phyloP scores from a whole-genome alignment of 2,797 vertebrate genomes.

The Tarsius wallacei region DNA sequence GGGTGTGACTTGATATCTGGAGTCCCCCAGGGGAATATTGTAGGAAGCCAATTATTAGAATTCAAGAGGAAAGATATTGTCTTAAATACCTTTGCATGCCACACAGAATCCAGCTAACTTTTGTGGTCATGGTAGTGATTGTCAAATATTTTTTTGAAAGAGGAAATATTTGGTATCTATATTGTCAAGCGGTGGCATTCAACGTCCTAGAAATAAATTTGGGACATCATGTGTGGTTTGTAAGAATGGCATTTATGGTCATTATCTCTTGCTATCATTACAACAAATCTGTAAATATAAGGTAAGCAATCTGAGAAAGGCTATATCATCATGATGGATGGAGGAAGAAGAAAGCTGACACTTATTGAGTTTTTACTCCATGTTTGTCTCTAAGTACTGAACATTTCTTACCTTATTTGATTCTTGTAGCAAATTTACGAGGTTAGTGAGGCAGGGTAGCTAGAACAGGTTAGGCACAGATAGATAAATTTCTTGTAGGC shows the following conservation, averaged over 20 bases:
- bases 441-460: background rate
- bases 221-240: background rate
- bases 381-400: background rate
- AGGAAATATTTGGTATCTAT: slow-evolving; percentile 8
- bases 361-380: background rate
- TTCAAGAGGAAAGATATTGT: background rate
- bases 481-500: too few species aligned
- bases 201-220: background rate
- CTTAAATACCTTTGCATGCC: background rate
- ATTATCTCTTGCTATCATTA: background rate
- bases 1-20: slow-evolving; percentile 53
- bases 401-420: background rate
- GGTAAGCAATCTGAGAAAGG: background rate
- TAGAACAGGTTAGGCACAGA: too few species aligned
- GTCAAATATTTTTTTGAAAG: slow-evolving; percentile 45
- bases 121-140: background rate
- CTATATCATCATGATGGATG: background rate
- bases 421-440: background rate
- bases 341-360: background rate
- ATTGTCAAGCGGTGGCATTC: background rate
- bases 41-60: background rate
- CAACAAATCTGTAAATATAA: background rate
- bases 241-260: background rate
- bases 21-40: background rate
- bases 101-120: background rate